Evolutionary conservation across 2,113 vertebrate genomes (phyloP), one percentile per base, ranked within the genome.

Genomic region (Anarhynchus alexandrinus): DNA sequence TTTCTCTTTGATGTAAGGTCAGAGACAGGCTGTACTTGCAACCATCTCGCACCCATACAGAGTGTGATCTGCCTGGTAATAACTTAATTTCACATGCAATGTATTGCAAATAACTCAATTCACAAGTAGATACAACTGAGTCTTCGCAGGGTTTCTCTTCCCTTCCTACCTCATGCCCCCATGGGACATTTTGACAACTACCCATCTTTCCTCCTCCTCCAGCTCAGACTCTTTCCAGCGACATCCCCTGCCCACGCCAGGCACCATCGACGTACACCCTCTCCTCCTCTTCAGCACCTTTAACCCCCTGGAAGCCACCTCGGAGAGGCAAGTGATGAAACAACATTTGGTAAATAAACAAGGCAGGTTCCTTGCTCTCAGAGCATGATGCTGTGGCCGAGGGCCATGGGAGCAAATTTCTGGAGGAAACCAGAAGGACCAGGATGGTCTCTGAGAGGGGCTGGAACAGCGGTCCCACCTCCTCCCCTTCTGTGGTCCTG

Each of bases 61-160:
- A 87, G 61, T 73, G 82, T 90, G 93, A 96, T 82, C 49, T 88
- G 66, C 78, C 36, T 87, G 66, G 21, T 65, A 95, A 85, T 90
- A 95, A 90, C 54, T 93, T 85, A 25, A 93, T 91, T 94, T 95
- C 78, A 88, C 49, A 65, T 7, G 1, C 69, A 94, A 79, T 20
- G 4, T 57, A 72, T 34, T 94, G 49, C 78, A 85, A 94, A 85
- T 91, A 90, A 93, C 38, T 15, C 54, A 79, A 52, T 79, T 87
- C 91, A 57, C 73, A 91, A 79, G 61, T 8, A 89, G 47, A 30
- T 73, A 59, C 2, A 94, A 89, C 55, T 22, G 38, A 91, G 34
- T 29, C 43, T 66, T 70, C 2, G 6, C 45, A 78, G 26, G 4
- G 17, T 54, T 86, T 86, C 45, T 67, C 34, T 27, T 47, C 59